Evolutionary conservation across 2,888 invertebrate genomes (phyloP), one percentile per base, ranked within the genome.

Genomic region (Cryptocephalus moraei): DNA sequence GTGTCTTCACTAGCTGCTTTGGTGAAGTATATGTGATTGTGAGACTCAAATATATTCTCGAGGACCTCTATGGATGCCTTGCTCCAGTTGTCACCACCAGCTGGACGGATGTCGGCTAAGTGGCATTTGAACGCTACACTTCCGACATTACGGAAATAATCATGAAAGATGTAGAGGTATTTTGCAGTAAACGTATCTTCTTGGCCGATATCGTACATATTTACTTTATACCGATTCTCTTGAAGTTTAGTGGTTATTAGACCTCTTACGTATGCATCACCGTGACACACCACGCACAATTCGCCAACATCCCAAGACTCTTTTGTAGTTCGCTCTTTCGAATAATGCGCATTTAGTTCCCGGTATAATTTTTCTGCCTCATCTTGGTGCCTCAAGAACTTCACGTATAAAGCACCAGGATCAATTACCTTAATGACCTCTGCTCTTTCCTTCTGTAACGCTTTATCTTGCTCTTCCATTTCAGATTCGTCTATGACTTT

Each of bases 21-120:
- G 0, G 77, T 75, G 2, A 14, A 76, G 57, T 73, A 81, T 54
- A 72, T 55, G 48, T 71, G 64, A 8, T 72, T 69, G 60, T 78
- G 79, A 0, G 68, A 70, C 1, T 70, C 67, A 1, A 82, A 64
- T 2, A 79, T 67, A 12, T 54, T 54, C 47, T 58, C 54, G 1
- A 87, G 72, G 53, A 72, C 77, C 52, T 82, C 78, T 32, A 78
- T 78, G 0, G 86, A 77, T 1, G 78, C 60, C 0, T 72, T 71
- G 0, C 79, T 76, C 84, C 84, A 85, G 22, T 73, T 73, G 0
- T 57, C 55, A 1, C 78, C 81, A 0, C 84, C 82, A 0, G 85
- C 83, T 0, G 90, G 83, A 22, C 72, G 67, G 9, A 91, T 75
- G 13, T 84, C 83, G 1, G 77, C 78, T 43, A 91, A 64, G 62